Evolutionary conservation across 1,140 invertebrate genomes (phyloP).

Genomic region (Drosophila mauritiana): DNA sequence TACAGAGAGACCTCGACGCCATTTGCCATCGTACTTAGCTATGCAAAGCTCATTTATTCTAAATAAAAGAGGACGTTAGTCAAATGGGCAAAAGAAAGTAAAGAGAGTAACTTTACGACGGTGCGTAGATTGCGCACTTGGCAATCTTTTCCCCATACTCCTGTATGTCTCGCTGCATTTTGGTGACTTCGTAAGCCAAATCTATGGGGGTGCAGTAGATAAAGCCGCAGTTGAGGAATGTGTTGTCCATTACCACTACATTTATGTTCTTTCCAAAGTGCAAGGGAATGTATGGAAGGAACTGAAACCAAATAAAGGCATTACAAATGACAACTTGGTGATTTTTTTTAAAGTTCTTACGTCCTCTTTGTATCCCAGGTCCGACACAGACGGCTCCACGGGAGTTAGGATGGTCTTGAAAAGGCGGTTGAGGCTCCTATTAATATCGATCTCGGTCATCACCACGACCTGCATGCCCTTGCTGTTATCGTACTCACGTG

Average conservation of each 20-base stretch:
- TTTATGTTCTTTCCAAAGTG: conserved; percentile 57
- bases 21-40: conserved; percentile 69
- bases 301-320: conserved; percentile 36
- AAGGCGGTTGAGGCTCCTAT: conserved; percentile 66
- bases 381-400: conserved; percentile 34
- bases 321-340: not conserved
- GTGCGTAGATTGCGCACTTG: conserved; percentile 37
- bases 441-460: conserved; percentile 39
- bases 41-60: conserved; percentile 67
- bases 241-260: conserved; percentile 74
- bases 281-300: conserved; percentile 43
- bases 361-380: conserved; percentile 35
- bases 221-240: conserved; percentile 48
- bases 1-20: conserved; percentile 73
- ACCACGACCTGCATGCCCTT: conserved; percentile 56
- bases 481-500: conserved; percentile 22
- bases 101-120: conserved; percentile 44
- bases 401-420: conserved; percentile 53
- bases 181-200: conserved; percentile 56
- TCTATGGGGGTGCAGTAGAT: conserved; percentile 64
- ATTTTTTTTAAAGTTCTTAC: conserved; percentile 7
- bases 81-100: not conserved
- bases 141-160: conserved; percentile 53
- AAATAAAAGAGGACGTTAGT: not conserved
- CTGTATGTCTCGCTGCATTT: conserved; percentile 68